Conservation (phyloP, 2,797 vertebrate genomes). For the Myotis myotis region DNA sequence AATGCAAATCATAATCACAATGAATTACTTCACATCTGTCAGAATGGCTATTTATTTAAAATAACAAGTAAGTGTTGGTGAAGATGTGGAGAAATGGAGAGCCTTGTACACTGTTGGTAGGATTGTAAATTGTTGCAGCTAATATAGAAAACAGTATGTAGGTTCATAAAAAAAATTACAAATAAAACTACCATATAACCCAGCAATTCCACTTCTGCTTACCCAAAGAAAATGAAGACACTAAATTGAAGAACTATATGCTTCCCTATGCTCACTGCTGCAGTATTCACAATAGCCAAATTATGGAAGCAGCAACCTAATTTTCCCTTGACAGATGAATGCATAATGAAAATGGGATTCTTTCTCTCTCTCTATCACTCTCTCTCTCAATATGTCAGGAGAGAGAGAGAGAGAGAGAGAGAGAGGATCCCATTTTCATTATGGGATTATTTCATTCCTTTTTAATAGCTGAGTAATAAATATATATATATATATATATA, state of each 20-base stretch:
- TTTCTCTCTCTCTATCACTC: too few species aligned
- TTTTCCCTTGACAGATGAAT: too few species aligned
- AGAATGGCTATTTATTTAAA: background rate
- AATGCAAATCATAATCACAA: background rate
- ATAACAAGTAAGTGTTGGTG: background rate
- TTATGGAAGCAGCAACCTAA: too few species aligned
- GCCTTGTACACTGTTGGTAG: background rate
- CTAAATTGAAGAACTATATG: background rate
- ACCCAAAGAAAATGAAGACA: background rate
- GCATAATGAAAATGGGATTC: too few species aligned
- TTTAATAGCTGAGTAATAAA: too few species aligned
- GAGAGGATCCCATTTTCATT: too few species aligned
- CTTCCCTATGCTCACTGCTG: too few species aligned
- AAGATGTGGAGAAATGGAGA: background rate
- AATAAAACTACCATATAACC: background rate
- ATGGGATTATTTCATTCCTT: too few species aligned
- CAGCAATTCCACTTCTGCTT: background rate
- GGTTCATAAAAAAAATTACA: background rate
- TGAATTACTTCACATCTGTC: background rate
- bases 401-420: too few species aligned
- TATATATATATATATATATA: too few species aligned
- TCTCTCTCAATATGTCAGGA: too few species aligned
- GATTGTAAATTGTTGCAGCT: background rate
- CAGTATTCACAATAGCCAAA: too few species aligned
- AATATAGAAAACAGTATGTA: background rate